Conservation (phyloP, 2,888 invertebrate species). For the Creontiades dilutus region DNA sequence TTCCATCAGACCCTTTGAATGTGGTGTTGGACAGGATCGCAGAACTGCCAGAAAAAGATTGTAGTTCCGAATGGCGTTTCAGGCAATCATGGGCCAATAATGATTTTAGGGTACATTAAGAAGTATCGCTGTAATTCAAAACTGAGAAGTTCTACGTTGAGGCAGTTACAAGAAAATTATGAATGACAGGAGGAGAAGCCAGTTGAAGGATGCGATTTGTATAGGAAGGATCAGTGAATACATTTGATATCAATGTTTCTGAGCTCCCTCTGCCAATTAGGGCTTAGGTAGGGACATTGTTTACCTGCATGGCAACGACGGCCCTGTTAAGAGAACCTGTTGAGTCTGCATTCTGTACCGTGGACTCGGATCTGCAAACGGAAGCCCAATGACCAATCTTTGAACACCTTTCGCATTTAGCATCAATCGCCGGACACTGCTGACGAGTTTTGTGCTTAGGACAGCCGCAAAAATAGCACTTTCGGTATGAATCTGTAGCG, state of each 20-base stretch:
- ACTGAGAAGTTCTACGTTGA: neutral
- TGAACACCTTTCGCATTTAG: neutral
- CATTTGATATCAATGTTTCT: neutral
- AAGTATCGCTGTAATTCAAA: neutral
- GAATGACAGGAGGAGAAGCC: too few relatives aligned
- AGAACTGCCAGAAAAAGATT: conserved; percentile 18
- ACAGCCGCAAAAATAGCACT: conserved; percentile 12
- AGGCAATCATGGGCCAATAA: conserved; percentile 19
- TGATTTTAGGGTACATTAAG: conserved; percentile 22
- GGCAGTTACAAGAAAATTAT: neutral
- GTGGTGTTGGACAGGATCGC: too few relatives aligned
- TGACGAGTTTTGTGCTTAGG: conserved; percentile 5
- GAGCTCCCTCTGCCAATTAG: neutral
- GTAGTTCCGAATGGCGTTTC: conserved; percentile 25
- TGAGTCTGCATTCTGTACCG: neutral
- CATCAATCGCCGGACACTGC: conserved; percentile 20
- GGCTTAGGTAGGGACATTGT: neutral
- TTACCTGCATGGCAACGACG: conserved; percentile 1
- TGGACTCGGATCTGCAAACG: neutral
- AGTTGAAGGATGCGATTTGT: neutral
- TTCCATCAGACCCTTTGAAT: too few relatives aligned
- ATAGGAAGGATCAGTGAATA: neutral
- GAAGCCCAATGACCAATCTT: conserved; percentile 28
- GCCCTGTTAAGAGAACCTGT: neutral
- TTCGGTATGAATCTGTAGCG: neutral